Evolutionary conservation across 2,888 invertebrate genomes (phyloP), one percentile per base, ranked within the genome.

Genomic region (Slavum lentiscoides): DNA sequence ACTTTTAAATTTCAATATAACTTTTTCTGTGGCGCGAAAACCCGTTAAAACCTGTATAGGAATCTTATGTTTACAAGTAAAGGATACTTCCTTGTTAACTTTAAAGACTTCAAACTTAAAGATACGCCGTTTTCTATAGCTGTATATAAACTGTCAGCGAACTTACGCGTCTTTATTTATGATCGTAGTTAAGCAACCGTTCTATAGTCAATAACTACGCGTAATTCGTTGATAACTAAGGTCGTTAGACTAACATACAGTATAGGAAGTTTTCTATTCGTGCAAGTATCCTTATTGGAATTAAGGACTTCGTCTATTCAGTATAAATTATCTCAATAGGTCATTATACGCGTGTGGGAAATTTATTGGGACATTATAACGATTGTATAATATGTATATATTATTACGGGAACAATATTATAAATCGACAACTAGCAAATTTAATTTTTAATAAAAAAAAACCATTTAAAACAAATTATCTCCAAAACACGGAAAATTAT

Each of bases 161-260:
- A 62, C 58, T 49, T 30, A 43, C 19, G 9, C 9, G 53, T 55
- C 55, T 49, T 62, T 37, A 17, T 66, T 39, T 49, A n/a, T 11
- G 17, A 66, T 55, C 11, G 21, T 66, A 66, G 61, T 62, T 39
- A 66, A 55, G 21, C 6, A 21, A 30, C 62, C 21, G 21, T 66
- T 74, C 37, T 74, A 30, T 30, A n/a, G 21, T 37, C 37, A 64
- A 74, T 55, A 55, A 64, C 37, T 66, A 30, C 30, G 30, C 30
- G 30, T 30, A 17, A 62, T 74, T 74, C 39, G n/a, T 74, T 49
- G 61, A 62, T 43, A 53, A 61, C 19, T 49, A n/a, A 72, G n/a
- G 37, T 37, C n/a, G 43, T 58, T 58, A 37, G 58, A 39, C 8
- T 43, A 58, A 37, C 30, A 30, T 55, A 64, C 17, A 53, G 1